Conservation (phyloP, 2,797 vertebrate species). For the Potorous gilbertii region DNA sequence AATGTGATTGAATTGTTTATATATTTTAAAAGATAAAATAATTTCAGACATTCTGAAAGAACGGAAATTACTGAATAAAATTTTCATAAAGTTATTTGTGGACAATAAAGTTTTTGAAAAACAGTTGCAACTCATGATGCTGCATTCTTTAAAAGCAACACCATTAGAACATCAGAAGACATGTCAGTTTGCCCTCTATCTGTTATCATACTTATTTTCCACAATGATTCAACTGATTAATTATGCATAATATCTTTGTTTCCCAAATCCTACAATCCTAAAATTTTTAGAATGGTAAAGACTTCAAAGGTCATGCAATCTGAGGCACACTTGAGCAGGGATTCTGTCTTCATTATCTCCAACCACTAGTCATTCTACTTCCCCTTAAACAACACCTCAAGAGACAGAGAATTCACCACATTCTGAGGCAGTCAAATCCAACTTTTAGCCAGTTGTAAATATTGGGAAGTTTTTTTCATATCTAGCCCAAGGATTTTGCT, state of each 20-base stretch:
- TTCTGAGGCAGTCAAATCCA: neutral
- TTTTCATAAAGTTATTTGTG: conserved; percentile 37
- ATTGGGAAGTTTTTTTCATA: neutral
- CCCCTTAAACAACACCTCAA: neutral
- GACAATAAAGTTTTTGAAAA: conserved; percentile 10
- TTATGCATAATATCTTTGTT: neutral
- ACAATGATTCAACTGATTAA: conserved; percentile 9
- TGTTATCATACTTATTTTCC: conserved; percentile 4
- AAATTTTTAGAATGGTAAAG: neutral
- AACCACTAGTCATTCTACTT: neutral
- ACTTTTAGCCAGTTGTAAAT: neutral
- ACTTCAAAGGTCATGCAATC: neutral
- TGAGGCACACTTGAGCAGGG: neutral
- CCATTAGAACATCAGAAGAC: conserved; percentile 27
- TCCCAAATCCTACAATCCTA: neutral
- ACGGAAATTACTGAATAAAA: neutral
- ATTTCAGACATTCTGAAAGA: neutral
- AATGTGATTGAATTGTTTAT: conserved; percentile 16
- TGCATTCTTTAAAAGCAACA: neutral
- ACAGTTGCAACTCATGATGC: neutral
- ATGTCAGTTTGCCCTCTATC: conserved; percentile 51
- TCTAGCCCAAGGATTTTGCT: neutral
- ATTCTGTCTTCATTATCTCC: neutral
- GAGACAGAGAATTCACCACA: too few species aligned
- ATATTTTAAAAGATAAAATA: neutral